Base-by-base conservation (phyloP, 2,888 invertebrate species). In the Brenthis ino region DNA sequence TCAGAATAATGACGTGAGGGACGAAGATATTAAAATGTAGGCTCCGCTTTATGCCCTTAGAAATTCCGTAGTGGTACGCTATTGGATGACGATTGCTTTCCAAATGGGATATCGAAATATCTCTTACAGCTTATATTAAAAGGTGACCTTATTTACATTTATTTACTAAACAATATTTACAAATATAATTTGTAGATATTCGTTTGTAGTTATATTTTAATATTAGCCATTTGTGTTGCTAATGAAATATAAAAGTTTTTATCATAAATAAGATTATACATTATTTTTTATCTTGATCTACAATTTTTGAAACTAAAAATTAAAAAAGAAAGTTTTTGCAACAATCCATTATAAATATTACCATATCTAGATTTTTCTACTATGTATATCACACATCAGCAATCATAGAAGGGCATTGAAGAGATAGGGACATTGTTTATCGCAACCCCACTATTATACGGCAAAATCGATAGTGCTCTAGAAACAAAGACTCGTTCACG, bases 1-100 rank as follows among this genome's bases (percentile, higher is more conserved):
- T 79, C 81, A 85, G 73, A 80, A 83, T 91, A 91, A 91, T 89
- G 89, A 91, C 80, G 81, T 72, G 75, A 75, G 75, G 75, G 74
- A 68, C 53, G 68, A 65, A 68, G 67, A 74, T 73, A 73, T 75
- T 71, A 70, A 72, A 72, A 73, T 69, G 68, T 72, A 71, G 69
- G 75, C 60, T 70, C 68, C 70, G 66, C 57, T 57, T 33, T 65
- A 67, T 66, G 70, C 70, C 68, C 70, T 70, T 71, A 67, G 69
- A 71, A 51, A 71, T 64, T 67, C 67, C 66, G 48, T 57, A 64
- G 65, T 65, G 56, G 68, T 60, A 55, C 50, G 37, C 50, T 61
- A 56, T 64, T 57, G 53, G 37, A 33, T 37, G 54, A 61, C 50
- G 66, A 66, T 60, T 66, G 66, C 58, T 60, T 51, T 16, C 47